These are phyloP conservation scores for Meriones unguiculatus DNA, from an alignment of 2,113 vertebrate species.

Conservation along the genomic window DNA sequence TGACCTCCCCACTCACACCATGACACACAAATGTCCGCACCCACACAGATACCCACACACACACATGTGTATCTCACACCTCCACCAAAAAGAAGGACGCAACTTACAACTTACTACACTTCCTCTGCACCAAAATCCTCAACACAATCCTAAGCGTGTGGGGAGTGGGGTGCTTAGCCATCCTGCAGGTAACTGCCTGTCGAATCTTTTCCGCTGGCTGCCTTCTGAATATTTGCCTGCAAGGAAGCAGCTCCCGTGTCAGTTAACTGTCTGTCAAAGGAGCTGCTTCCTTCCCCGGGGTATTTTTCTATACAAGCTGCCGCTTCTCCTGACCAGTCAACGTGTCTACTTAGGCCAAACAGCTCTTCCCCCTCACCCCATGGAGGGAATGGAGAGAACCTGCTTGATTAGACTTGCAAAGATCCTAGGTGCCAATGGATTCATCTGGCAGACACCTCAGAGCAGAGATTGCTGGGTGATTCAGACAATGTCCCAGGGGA, in stretches of 20 bases:
- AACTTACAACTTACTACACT: neutral
- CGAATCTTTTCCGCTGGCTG: constrained; percentile 58
- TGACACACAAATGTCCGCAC: neutral
- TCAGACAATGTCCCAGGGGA: neutral
- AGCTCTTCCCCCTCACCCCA: neutral
- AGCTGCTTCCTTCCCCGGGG: constrained; percentile 65
- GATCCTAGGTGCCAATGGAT: neutral
- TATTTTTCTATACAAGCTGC: constrained; percentile 66
- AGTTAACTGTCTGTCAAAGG: constrained; percentile 71
- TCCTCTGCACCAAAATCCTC: neutral
- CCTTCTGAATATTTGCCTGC: constrained; percentile 57
- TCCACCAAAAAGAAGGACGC: neutral
- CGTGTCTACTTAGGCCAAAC: constrained; percentile 34
- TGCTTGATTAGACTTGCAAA: constrained; percentile 74
- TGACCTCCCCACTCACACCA: neutral
- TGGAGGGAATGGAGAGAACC: neutral
- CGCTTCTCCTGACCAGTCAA: constrained; percentile 64
- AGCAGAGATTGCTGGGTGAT: neutral
- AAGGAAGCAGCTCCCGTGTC: constrained; percentile 62
- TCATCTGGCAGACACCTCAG: neutral
- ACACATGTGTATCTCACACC: neutral
- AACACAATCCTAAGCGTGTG: neutral
- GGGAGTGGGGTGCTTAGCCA: neutral
- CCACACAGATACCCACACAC: neutral
- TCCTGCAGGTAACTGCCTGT: constrained; percentile 70